phyloP scores from a whole-genome alignment of 2,797 vertebrate genomes.

The Pangasius krempfi region DNA sequence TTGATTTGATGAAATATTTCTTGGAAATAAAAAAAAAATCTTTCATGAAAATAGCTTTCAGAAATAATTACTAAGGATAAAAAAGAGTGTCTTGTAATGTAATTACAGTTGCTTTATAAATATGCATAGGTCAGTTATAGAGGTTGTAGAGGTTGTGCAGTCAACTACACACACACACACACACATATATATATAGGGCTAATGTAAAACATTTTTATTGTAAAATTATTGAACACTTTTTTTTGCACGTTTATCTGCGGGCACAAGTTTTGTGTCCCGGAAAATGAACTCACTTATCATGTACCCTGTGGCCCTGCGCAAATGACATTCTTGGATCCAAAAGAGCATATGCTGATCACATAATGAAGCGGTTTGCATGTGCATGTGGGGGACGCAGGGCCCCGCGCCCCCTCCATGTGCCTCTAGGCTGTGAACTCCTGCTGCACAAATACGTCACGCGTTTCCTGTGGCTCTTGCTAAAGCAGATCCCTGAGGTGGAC shows the following conservation, averaged over 20 bases:
- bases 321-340: constrained; percentile 22
- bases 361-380: constrained; percentile 43
- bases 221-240: background rate
- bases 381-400: constrained; percentile 21
- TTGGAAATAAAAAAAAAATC: no score
- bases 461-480: constrained; percentile 37
- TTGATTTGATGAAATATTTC: no score
- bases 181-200: constrained; percentile 53
- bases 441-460: constrained; percentile 52
- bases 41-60: no score
- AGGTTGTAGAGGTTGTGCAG: no score
- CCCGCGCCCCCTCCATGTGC: constrained; percentile 29
- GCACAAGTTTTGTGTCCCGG: background rate
- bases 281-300: constrained; percentile 9
- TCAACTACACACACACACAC: no score
- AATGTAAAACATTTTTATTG: background rate
- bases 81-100: no score
- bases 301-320: background rate
- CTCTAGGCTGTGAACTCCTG: constrained; percentile 49
- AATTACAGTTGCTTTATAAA: background rate
- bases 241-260: background rate
- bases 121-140: no score
- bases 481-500: constrained; percentile 16
- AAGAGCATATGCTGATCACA: constrained; percentile 54
- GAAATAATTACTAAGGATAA: no score